Percentiles rank a stretch among this genome's conserved stretches.
Conservation (phyloP, 1,140 invertebrate genomes). For the Luehdorfia chinensis region DNA sequence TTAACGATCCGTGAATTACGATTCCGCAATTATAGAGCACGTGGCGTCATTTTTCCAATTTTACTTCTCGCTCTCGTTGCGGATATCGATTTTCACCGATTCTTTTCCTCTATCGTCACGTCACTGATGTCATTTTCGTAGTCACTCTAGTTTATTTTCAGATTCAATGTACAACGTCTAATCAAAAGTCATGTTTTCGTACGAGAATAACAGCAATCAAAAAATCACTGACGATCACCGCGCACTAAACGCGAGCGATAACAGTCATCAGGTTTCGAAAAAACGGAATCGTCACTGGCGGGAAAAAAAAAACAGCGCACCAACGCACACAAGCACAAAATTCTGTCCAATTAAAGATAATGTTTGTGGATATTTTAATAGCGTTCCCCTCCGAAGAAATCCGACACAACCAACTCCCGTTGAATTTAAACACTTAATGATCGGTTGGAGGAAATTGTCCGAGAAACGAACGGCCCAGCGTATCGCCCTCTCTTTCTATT, state of each 20-base stretch:
- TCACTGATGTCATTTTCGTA: conserved; percentile 64
- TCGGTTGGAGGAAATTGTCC: conserved; percentile 74
- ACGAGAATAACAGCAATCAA: conserved; percentile 27
- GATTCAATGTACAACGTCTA: conserved; percentile 21
- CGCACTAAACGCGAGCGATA: conserved; percentile 59
- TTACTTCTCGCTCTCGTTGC: conserved; percentile 16
- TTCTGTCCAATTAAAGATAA: conserved; percentile 75
- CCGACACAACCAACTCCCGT: conserved; percentile 75
- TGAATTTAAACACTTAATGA: conserved; percentile 77
- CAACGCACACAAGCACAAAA: conserved; percentile 70
- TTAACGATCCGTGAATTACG: conserved; percentile 49
- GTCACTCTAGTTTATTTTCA: conserved; percentile 13
- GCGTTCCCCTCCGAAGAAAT: conserved; percentile 70
- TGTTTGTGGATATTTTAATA: conserved; percentile 77
- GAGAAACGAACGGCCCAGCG: conserved; percentile 67
- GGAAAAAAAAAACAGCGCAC: conserved; percentile 43
- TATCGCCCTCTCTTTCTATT: conserved; percentile 56
- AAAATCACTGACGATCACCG: conserved; percentile 45
- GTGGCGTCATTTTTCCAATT: conserved; percentile 53
- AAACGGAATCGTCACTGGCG: conserved; percentile 56
- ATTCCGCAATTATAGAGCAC: conserved; percentile 52
- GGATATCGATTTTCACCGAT: conserved; percentile 25
- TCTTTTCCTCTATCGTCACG: conserved; percentile 33
- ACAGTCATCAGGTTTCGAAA: conserved; percentile 67
- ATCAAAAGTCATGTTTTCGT: conserved; percentile 33